These are phyloP conservation scores for Naja naja DNA, from an alignment of 2,113 vertebrate species.

Conservation along the genomic window DNA sequence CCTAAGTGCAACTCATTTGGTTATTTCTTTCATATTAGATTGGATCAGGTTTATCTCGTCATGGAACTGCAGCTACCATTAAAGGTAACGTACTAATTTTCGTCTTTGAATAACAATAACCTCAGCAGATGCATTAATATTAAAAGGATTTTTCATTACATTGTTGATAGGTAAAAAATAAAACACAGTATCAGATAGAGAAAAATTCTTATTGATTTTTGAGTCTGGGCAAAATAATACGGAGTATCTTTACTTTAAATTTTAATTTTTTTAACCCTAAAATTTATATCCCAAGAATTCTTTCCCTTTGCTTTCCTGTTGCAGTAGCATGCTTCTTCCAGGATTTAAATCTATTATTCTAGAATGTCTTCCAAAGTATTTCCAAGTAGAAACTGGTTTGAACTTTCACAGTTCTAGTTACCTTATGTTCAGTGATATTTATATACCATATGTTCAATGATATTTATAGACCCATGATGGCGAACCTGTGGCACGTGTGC, in stretches of 20 bases:
- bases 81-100: slow-evolving; percentile 76
- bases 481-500: too few relatives aligned
- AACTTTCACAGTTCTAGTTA: background rate
- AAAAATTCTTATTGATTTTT: background rate
- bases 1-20: background rate
- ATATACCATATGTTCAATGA: background rate
- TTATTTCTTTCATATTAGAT: slow-evolving; percentile 72
- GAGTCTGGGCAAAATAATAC: background rate
- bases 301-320: background rate
- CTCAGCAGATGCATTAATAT: background rate
- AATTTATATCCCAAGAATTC: background rate
- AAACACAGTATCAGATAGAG: background rate
- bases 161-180: background rate
- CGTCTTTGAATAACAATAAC: background rate
- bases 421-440: background rate
- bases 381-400: background rate
- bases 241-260: background rate
- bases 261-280: background rate
- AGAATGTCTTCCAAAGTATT: background rate
- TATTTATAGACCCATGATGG: too few relatives aligned
- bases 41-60: slow-evolving; percentile 78
- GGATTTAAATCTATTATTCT: background rate
- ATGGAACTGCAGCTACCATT: slow-evolving; percentile 78
- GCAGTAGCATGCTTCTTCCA: background rate
- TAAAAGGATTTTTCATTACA: background rate